Evolutionary conservation across 2,888 invertebrate species (phyloP).

Genomic region (Spodoptera picta): DNA sequence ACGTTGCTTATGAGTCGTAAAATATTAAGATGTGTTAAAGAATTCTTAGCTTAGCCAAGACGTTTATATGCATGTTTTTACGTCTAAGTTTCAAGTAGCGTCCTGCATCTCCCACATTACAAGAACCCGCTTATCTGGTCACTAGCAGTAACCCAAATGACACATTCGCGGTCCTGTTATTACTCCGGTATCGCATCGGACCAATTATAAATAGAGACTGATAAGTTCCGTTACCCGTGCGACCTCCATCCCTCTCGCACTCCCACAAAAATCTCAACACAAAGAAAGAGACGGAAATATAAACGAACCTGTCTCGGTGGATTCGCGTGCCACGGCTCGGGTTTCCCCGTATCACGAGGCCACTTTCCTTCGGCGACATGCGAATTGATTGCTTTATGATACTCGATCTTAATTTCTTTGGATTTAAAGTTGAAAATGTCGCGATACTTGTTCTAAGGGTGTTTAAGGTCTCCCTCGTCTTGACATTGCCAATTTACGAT

Average conservation of each 20-base stretch:
- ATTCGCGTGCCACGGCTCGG: slow-evolving; percentile 71
- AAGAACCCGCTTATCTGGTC: slow-evolving; percentile 43
- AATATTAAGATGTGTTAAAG: slow-evolving; percentile 6
- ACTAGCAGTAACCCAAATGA: slow-evolving; percentile 63
- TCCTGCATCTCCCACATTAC: slow-evolving; percentile 26
- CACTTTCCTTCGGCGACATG: slow-evolving; percentile 71
- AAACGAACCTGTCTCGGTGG: slow-evolving; percentile 67
- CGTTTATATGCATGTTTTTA: background rate
- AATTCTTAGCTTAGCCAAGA: slow-evolving; percentile 6
- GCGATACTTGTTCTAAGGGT: slow-evolving; percentile 35
- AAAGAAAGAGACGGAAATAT: slow-evolving; percentile 62
- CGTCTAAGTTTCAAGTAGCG: background rate
- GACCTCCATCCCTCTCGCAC: slow-evolving; percentile 58
- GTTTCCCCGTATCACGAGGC: slow-evolving; percentile 71
- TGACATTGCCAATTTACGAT: slow-evolving; percentile 60
- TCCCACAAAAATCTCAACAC: slow-evolving; percentile 18
- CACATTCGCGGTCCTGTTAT: slow-evolving; percentile 70
- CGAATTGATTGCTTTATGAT: slow-evolving; percentile 54
- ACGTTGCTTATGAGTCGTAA: slow-evolving; percentile 21
- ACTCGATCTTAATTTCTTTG: slow-evolving; percentile 42
- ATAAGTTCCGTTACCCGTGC: slow-evolving; percentile 78
- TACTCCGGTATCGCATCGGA: slow-evolving; percentile 71
- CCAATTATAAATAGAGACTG: slow-evolving; percentile 82
- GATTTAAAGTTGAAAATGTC: slow-evolving; percentile 42
- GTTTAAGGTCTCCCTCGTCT: slow-evolving; percentile 53